Percentiles rank a stretch among this genome's conserved stretches.
Evolutionary conservation across 2,888 invertebrate genomes (phyloP).

Genomic region (Caradrina kadenii): DNA sequence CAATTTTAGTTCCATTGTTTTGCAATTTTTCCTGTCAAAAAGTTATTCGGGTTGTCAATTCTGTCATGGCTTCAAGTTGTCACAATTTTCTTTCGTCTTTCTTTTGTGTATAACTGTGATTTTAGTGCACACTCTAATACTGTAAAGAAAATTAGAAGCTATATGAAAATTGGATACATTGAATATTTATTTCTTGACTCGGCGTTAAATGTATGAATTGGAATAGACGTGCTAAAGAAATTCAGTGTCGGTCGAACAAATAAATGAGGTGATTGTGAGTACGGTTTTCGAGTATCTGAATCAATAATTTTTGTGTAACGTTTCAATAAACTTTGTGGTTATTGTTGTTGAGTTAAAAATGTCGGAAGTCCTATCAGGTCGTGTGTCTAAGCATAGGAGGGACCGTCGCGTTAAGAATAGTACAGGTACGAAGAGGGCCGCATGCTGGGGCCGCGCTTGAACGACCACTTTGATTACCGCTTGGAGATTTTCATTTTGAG

Average conservation of each 20-base stretch:
- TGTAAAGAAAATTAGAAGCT: slow-evolving; percentile 58
- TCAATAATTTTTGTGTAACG: slow-evolving; percentile 72
- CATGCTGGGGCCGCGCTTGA: slow-evolving; percentile 78
- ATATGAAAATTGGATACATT: slow-evolving; percentile 53
- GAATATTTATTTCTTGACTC: slow-evolving; percentile 23
- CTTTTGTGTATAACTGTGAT: slow-evolving; percentile 71
- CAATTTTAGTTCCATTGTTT: slow-evolving; percentile 27
- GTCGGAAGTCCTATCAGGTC: slow-evolving; percentile 84
- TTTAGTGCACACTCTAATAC: slow-evolving; percentile 67
- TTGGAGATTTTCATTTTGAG: slow-evolving; percentile 72
- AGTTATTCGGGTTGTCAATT: slow-evolving; percentile 44
- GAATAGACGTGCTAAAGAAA: slow-evolving; percentile 37
- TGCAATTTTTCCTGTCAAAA: slow-evolving; percentile 41
- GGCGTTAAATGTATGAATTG: slow-evolving; percentile 25
- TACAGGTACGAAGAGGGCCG: slow-evolving; percentile 83
- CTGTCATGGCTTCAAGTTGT: slow-evolving; percentile 65
- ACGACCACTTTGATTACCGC: slow-evolving; percentile 77
- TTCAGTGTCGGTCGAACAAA: slow-evolving; percentile 67
- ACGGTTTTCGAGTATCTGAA: slow-evolving; percentile 73
- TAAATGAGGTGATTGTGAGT: slow-evolving; percentile 79
- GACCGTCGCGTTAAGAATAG: slow-evolving; percentile 80
- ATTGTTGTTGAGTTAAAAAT: slow-evolving; percentile 72
- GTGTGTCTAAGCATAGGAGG: slow-evolving; percentile 84
- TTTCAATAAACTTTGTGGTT: slow-evolving; percentile 63
- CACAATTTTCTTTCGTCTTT: slow-evolving; percentile 64